Evolutionary conservation across 1,140 invertebrate genomes (phyloP), one percentile per base, ranked within the genome.

Genomic region (Anastatus disparis): DNA sequence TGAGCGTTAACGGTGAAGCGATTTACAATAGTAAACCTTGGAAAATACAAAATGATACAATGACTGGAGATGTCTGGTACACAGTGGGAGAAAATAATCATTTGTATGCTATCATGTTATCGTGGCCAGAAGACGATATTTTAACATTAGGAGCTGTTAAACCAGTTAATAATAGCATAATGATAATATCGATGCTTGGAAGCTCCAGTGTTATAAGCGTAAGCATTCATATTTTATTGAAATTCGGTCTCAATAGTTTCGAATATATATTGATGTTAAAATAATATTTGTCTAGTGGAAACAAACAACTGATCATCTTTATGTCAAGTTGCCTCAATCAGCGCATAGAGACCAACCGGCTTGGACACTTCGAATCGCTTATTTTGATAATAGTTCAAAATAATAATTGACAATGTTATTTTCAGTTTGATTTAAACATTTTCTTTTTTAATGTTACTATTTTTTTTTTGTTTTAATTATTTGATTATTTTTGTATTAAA

Each of bases 1-100:
- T 99, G 4, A 75, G 86, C 7, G 82, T 93, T 1, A 98, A 98
- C 79, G 95, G 95, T 4, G 94, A 97, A 81, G 94, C 94, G 0
- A 95, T 99, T 76, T 98, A 96, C 77, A 86, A 85, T 12, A 91
- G 90, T 0, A 88, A 84, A 27, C 93, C 95, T 0, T 96, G 93
- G 92, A 86, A 80, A 42, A 83, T 87, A 75, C 96, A 96, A 83
- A 97, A 97, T 78, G 95, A 98, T 78, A 92, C 92, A 0, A 17
- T 88, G 0, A 91, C 90, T 12, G 70, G 77, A 2, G 83, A 89
- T 74, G 90, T 95, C 22, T 95, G 93, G 93, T 95, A 94, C 76
- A 94, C 93, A 0, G 85, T 86, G 38, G 87, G 80, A 10, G 78
- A 71, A 64, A 74, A 76, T n/a, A 62, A 81, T 15, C 77, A 74